These are phyloP conservation scores for Taxidea taxus DNA, from an alignment of 2,113 vertebrate species.

Conservation along the genomic window DNA sequence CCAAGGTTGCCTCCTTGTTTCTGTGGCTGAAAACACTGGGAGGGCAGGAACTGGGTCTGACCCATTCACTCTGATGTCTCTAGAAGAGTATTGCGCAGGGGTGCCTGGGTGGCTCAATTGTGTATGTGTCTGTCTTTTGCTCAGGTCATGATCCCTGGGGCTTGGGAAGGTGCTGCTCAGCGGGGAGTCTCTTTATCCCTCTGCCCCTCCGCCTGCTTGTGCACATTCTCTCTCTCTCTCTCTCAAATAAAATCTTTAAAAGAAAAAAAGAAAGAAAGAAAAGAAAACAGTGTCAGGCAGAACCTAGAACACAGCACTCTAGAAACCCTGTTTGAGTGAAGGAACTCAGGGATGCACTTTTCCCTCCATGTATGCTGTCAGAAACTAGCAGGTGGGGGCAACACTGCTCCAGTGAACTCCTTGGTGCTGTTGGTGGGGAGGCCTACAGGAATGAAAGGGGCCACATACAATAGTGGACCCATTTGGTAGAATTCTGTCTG, in stretches of 20 bases:
- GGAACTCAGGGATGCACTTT: background rate
- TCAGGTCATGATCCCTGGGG: background rate
- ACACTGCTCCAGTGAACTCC: background rate
- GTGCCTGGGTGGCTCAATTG: background rate
- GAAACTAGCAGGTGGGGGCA: background rate
- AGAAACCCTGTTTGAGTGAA: background rate
- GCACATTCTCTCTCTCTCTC: background rate
- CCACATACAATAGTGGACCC: background rate
- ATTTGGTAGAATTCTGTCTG: background rate
- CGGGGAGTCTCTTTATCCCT: background rate
- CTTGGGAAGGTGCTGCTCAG: background rate
- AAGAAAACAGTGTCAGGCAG: too few relatives aligned
- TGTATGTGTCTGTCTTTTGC: background rate
- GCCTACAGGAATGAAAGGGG: too few relatives aligned
- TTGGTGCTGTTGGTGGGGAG: rapidly evolving
- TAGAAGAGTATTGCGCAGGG: background rate
- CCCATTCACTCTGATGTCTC: background rate
- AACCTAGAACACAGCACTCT: too few relatives aligned
- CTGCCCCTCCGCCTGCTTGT: background rate
- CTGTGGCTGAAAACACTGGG: background rate
- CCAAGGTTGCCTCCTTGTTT: background rate
- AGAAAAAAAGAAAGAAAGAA: background rate
- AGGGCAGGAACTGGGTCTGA: background rate
- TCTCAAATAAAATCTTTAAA: background rate
- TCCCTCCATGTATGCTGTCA: background rate